Conservation (phyloP, 2,113 vertebrate genomes). For the Sminthopsis crassicaudata region DNA sequence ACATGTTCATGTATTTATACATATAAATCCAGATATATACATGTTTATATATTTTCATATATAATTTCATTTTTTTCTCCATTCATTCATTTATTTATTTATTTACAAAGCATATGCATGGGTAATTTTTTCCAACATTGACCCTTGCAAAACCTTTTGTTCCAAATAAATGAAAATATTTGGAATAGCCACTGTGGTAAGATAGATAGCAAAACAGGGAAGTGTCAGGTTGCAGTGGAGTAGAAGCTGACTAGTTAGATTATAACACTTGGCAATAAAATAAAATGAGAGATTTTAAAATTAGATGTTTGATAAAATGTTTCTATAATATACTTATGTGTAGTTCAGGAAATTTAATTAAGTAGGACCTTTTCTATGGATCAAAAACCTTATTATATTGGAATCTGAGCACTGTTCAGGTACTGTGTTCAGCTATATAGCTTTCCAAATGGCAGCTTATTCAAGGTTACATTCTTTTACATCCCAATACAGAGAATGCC, state of each 20-base stretch:
- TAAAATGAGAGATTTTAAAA: background rate
- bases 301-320: constrained; percentile 1
- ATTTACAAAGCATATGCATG: too few relatives aligned
- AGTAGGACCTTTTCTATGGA: constrained; percentile 20
- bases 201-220: background rate
- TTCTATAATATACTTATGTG: background rate
- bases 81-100: too few relatives aligned
- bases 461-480: background rate
- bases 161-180: background rate
- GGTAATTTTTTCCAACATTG: too few relatives aligned
- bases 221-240: constrained; percentile 19
- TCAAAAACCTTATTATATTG: constrained; percentile 23
- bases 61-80: background rate
- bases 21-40: background rate
- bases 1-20: background rate
- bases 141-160: too few relatives aligned
- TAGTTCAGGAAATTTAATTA: constrained; percentile 54
- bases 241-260: constrained; percentile 23
- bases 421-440: fast-evolving
- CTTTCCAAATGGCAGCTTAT: background rate
- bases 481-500: constrained; percentile 15
- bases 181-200: background rate
- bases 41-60: background rate
- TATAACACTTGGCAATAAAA: background rate
- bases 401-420: background rate